Evolutionary conservation across 2,113 vertebrate genomes (phyloP), one percentile per base, ranked within the genome.

Genomic region (Phocoena phocoena): DNA sequence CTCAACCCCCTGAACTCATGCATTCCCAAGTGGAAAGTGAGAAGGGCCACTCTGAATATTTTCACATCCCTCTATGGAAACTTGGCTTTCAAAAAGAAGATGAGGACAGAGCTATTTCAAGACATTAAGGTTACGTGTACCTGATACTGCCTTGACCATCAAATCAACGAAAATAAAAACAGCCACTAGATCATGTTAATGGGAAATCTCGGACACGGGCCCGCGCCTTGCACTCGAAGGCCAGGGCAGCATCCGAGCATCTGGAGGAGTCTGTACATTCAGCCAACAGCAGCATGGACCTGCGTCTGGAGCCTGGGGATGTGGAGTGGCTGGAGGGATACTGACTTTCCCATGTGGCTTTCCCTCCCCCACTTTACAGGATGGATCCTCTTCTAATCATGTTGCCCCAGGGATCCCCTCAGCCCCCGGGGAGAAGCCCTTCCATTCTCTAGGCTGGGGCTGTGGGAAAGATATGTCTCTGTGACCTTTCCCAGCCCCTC

Each of bases 401-500:
- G 53, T 70, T 5, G 1, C 60, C 79, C 83, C 65, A 23, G 0
- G 0, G 36, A 25, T 53, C 74, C 12, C 26, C 73, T n/a, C 26
- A 77, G 79, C 9, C 50, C 90, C 6, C 0, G 3, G 44, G 68
- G 50, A 92, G 41, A 63, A 60, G 67, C 28, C 62, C 50, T 60
- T 28, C 47, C 28, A 50, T 5, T 36, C 68, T 83, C 83, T 3
- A 1, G 14, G 7, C 38, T 44, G 38, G 95, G 91, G 62, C 50
- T 91, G 41, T 98, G 97, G 92, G 97, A 98, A 98, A 97, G 77
- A 85, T 3, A 23, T 12, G 47, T 31, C 53, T 92, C 84, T 18
- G n/a, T 94, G 96, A 97, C 94, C 96, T 98, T 98, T 97, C 95
- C 92, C 96, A 96, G 88, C 44, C 28, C 58, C 33, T 63, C 11